Evolutionary conservation across 1,140 invertebrate genomes (phyloP).

Genomic region (Polypedilum pembai): DNA sequence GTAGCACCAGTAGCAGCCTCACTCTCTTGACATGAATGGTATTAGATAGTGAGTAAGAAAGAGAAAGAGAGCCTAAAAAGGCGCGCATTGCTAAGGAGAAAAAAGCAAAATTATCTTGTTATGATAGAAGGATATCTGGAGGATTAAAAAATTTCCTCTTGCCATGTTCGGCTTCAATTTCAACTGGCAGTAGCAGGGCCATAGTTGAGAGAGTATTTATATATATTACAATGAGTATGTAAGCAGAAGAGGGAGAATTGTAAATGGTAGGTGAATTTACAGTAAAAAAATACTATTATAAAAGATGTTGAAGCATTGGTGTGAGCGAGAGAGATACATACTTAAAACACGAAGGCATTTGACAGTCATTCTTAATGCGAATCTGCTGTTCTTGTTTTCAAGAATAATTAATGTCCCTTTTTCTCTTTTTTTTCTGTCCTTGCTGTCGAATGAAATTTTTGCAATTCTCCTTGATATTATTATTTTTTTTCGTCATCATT

Average conservation of each 20-base stretch:
- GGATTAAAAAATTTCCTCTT: conserved; percentile 26
- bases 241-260: not conserved
- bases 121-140: conserved; percentile 23
- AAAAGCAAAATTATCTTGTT: conserved; percentile 25
- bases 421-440: not conserved
- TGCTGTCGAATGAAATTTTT: not conserved
- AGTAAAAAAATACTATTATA: not conserved
- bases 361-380: conserved; percentile 22
- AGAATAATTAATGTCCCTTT: conserved; percentile 27
- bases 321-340: not conserved
- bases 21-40: not conserved
- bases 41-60: not conserved
- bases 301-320: not conserved
- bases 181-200: not conserved
- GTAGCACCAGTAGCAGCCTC: not conserved
- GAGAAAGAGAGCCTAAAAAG: not conserved
- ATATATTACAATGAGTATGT: not conserved
- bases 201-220: conserved; percentile 8
- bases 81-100: conserved; percentile 4
- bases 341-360: conserved; percentile 16
- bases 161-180: conserved; percentile 16
- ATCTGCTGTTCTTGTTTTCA: conserved; percentile 25
- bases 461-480: not conserved
- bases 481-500: not conserved
- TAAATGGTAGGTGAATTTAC: not conserved